Percentiles rank a stretch among this genome's conserved stretches.
phyloP scores from a whole-genome alignment of 64 coral and sea anemone species.

The Orbicella faveolata region DNA sequence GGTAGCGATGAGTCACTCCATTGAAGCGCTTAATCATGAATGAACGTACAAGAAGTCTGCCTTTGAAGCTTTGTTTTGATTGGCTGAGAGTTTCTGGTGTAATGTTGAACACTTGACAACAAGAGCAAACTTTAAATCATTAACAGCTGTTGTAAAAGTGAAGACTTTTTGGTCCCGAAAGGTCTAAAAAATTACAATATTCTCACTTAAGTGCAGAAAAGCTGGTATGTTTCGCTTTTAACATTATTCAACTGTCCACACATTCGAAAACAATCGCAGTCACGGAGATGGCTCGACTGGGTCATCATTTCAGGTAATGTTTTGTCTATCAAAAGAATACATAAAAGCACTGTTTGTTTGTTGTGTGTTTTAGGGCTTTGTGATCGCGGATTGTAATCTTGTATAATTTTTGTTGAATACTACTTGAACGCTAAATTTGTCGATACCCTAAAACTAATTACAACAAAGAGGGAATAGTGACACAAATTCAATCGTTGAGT shows the following conservation, averaged over 20 bases:
- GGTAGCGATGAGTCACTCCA: slow-evolving; percentile 16
- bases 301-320: slow-evolving; percentile 8
- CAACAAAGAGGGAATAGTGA: too few relatives aligned
- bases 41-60: not conserved
- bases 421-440: too few relatives aligned
- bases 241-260: not conserved
- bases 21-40: slow-evolving; percentile 19
- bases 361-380: not conserved
- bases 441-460: too few relatives aligned
- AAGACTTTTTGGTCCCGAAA: not conserved
- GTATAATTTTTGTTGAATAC: too few relatives aligned
- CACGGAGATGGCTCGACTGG: too few relatives aligned
- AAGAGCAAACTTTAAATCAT: slow-evolving; percentile 26
- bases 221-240: not conserved
- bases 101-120: slow-evolving; percentile 14
- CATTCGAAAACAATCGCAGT: not conserved
- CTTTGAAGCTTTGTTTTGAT: not conserved
- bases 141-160: not conserved
- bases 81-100: slow-evolving; percentile 28
- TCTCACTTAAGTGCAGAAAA: too few relatives aligned
- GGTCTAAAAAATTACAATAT: not conserved
- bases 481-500: too few relatives aligned
- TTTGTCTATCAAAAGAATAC: not conserved
- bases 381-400: too few relatives aligned
- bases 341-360: not conserved